These are phyloP conservation scores for Apistogramma diplotaenia DNA, from an alignment of 2,113 vertebrate genomes.

Conservation along the genomic window DNA sequence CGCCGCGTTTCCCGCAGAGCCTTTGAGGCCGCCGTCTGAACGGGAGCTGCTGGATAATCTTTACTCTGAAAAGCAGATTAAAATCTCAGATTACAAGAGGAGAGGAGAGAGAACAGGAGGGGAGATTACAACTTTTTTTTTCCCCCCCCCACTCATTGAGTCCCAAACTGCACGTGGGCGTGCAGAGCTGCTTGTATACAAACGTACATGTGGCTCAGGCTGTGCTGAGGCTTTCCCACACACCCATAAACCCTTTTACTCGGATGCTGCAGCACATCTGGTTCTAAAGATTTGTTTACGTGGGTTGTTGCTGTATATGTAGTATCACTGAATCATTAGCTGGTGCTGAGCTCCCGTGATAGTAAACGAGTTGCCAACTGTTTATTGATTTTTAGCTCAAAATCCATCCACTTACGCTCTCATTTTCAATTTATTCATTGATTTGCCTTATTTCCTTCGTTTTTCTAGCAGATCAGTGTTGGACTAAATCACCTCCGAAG, in stretches of 20 bases:
- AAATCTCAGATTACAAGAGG: constrained; percentile 61
- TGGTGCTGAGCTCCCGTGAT: neutral
- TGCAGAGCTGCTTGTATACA: constrained; percentile 3
- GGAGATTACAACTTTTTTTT: constrained; percentile 47
- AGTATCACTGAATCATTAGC: constrained; percentile 10
- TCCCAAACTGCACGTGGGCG: neutral
- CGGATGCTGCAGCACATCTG: neutral
- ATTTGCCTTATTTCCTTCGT: neutral
- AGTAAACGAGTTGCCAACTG: constrained; percentile 21
- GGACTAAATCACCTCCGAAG: neutral
- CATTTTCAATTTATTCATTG: constrained; percentile 17
- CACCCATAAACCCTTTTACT: neutral
- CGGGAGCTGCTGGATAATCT: constrained; percentile 51
- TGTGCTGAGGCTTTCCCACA: neutral
- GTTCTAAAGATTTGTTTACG: neutral
- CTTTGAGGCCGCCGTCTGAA: neutral
- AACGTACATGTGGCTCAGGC: neutral
- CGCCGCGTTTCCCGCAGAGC: accelerated
- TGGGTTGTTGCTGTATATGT: neutral
- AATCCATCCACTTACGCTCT: neutral
- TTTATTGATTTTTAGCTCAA: constrained; percentile 50
- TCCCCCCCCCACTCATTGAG: neutral
- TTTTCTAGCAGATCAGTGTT: neutral
- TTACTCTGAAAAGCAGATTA: constrained; percentile 50
- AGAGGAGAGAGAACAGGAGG: constrained; percentile 11